Evolutionary conservation across 2,888 invertebrate genomes (phyloP), one percentile per base, ranked within the genome.

Genomic region (Hypolimnas misippus): DNA sequence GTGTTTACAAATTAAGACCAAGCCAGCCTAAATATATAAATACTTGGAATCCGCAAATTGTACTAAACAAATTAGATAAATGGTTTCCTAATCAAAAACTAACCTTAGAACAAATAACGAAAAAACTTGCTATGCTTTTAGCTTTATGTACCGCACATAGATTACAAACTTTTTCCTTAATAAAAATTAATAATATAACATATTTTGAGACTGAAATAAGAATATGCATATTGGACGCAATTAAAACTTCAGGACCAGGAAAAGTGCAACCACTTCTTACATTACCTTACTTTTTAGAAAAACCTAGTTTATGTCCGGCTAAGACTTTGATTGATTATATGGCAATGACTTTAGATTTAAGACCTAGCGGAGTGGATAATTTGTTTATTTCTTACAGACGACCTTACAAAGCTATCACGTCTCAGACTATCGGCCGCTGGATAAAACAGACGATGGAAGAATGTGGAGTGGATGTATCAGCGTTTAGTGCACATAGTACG

Each of bases 201-300:
- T 38, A n/a, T 3, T 38, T 38, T n/a, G 12, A 38, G 12, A n/a
- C n/a, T 3, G 38, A 38, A 38, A 38, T 49, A 42, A 55, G 19
- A 40, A 57, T 56, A 12, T 17, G 10, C 12, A 56, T 56, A 14
- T 10, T 46, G 1, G 57, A 57, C 50, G 3, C 8, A 7, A 50
- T 57, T 3, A 50, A 57, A 50, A 57, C 50, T 1, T 57, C 57
- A 29, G 50, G 46, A 7, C 25, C 57, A n/a, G 35, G 33, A 5
- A n/a, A 38, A 40, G 29, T 35, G 1, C 49, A 57, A 12, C 50
- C 57, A 8, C n/a, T 57, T 33, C 25, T 57, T 17, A 50, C 19
- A 2, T 14, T 57, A 14, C 49, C 56, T 14, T 57, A 16, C 10
- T 57, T 57, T 29, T 25, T 7, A 29, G 46, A 57, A 7, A 57